Evolutionary conservation across 2,797 vertebrate species (phyloP), one percentile per base, ranked within the genome.

Genomic region (Pitangus sulphuratus): DNA sequence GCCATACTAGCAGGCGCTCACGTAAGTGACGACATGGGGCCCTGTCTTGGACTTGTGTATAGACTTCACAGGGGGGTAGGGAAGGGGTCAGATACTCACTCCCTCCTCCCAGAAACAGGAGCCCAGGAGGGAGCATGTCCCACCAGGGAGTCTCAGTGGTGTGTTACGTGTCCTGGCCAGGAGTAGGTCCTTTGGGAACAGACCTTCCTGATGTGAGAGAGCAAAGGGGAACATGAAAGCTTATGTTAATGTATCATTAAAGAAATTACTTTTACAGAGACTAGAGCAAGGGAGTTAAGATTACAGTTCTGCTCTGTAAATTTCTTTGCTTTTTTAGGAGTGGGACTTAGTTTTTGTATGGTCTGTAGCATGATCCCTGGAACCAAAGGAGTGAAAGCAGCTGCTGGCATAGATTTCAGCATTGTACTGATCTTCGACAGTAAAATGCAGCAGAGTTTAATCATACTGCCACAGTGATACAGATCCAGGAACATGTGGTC

Each of bases 11-110:
- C 60, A 77, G 51, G 57, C 15, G 31, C 9, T 12, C 72, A 28
- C 11, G 1, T 15, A 37, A 60, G 33, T 31, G 57, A 48, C 0
- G 0, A 31, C n/a, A 31, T 1, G 45, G 9, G 26, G 61, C n/a
- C 47, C 75, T 66, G 17, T 48, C 57, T 25, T 39, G n/a, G 30
- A 39, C 12, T 82, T 74, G 31, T 33, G 26, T 44, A 14, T 6
- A 26, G 33, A 30, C 60, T 51, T 77, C 68, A 50, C 21, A 74
- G 85, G 39, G 79, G 56, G 12, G 14, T 68, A 30, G 15, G 19
- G 40, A 68, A 16, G 54, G 51, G 47, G 12, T 45, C 28, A 54
- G 13, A 20, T 48, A 62, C 42, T 69, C 51, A 12, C 48, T 75
- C 42, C 45, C 26, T 81, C 33, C 51, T 56, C 35, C 61, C 42